phyloP scores from a whole-genome alignment of 2,113 vertebrate genomes.

The Dolichotis patagonum region DNA sequence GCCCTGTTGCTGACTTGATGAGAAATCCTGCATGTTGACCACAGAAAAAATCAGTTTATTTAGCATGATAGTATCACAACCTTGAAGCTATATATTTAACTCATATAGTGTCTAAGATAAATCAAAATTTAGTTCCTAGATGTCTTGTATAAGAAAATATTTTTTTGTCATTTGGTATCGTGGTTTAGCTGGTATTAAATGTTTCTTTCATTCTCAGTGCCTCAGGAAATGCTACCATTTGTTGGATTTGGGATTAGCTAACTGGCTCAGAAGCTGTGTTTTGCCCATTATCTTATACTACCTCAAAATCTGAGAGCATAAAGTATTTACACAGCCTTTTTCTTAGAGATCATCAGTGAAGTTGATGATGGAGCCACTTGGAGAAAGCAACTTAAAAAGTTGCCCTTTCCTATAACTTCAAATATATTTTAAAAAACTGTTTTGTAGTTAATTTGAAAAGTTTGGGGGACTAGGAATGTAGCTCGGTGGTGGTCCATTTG shows the following conservation, averaged over 20 bases:
- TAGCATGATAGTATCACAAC: background rate
- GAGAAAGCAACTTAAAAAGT: background rate
- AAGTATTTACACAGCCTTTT: background rate
- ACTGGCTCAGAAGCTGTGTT: background rate
- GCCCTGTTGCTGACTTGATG: no score
- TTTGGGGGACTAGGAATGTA: background rate
- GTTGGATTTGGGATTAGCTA: background rate
- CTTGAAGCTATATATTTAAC: background rate
- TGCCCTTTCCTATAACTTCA: background rate
- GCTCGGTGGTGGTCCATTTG: background rate
- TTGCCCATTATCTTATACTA: background rate
- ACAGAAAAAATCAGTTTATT: background rate
- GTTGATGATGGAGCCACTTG: background rate
- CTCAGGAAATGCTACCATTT: background rate
- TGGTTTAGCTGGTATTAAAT: background rate
- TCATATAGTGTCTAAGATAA: background rate
- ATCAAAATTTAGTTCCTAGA: background rate
- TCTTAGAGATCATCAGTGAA: background rate
- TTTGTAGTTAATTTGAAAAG: background rate
- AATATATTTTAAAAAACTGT: background rate
- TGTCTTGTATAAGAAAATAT: background rate
- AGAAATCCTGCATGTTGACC: background rate
- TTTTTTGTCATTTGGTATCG: background rate
- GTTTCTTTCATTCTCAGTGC: background rate
- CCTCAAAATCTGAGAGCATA: background rate